Evolutionary conservation across 2,797 vertebrate species (phyloP), one percentile per base, ranked within the genome.

Genomic region (Scolopax bukidnonensis): DNA sequence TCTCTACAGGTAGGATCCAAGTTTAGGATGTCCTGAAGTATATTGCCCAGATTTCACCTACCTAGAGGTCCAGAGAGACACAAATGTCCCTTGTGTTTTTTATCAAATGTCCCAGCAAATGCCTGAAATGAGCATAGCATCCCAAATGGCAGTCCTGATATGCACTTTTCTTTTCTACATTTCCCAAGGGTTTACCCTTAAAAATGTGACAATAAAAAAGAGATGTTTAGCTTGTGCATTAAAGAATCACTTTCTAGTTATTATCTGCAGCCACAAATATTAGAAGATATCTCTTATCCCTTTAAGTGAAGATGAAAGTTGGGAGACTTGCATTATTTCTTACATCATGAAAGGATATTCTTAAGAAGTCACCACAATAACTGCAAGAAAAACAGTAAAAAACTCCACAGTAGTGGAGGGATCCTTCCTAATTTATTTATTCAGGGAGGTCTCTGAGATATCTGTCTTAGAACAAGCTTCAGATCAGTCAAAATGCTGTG

Each of bases 291-390:
- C 18, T 60, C 24, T 65, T 83, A 30, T 74, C 32, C 33, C 47
- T 90, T 93, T 74, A 73, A 94, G 20, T 78, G 30, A 84, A 85
- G 74, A 84, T 82, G 28, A 95, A 95, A 70, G 47, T 77, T 67
- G 36, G 0, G 1, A 90, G 54, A 67, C 30, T 57, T 65, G 12
- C 15, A 43, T 87, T 85, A 82, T 85, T 40, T 80, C 3, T 2
- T 45, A 36, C 74, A 93, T 86, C 48, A 21, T 93, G 64, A 61
- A 85, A 67, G 18, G 67, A 17, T 47, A 64, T 74, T 18, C 50
- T 70, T 74, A 70, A 84, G 36, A 80, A 88, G 25, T 48, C 65
- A 74, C 51, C 51, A 90, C 73, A 94, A 64, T 74, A 88, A 88
- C 57, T 86, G 56, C 80, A 88, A 81, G 28, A 43, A 25, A 86